Percentiles rank a stretch among this genome's conserved stretches.
Conservation (phyloP, 2,888 invertebrate species). For the Galeopsomyia nigrocyanea region DNA sequence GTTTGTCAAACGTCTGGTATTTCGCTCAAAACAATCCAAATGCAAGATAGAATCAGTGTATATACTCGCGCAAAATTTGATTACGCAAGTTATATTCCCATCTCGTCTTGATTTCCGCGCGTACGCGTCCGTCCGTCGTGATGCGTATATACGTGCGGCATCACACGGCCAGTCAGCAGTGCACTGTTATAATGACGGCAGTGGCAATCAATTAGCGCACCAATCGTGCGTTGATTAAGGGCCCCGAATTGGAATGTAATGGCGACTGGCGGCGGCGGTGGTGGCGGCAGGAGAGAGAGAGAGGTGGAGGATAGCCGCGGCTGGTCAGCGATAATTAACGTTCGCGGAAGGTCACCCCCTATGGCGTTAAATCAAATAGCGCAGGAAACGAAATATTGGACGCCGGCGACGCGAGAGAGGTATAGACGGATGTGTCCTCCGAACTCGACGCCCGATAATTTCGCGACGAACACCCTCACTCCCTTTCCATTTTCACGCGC, state of each 20-base stretch:
- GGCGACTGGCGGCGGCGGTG: conserved; percentile 61
- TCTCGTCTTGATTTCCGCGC: conserved; percentile 40
- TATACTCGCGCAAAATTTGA: too few species aligned
- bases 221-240: conserved; percentile 69
- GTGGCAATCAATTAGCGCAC: conserved; percentile 68
- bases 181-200: conserved; percentile 69
- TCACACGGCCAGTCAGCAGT: conserved; percentile 52
- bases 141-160: conserved; percentile 54
- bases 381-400: conserved; percentile 65
- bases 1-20: too few species aligned
- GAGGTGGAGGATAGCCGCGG: conserved; percentile 29
- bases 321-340: conserved; percentile 68
- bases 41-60: too few species aligned
- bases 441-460: conserved; percentile 26
- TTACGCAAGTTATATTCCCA: not conserved
- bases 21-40: too few species aligned
- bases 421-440: not conserved
- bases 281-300: too few species aligned
- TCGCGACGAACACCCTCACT: conserved; percentile 15
- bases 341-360: conserved; percentile 61
- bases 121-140: conserved; percentile 11
- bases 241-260: conserved; percentile 68
- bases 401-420: conserved; percentile 43
- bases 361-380: conserved; percentile 66
- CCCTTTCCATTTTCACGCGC: conserved; percentile 40